These are phyloP conservation scores for Exephanes ischioxanthus DNA, from an alignment of 2,888 invertebrate species.

Conservation along the genomic window DNA sequence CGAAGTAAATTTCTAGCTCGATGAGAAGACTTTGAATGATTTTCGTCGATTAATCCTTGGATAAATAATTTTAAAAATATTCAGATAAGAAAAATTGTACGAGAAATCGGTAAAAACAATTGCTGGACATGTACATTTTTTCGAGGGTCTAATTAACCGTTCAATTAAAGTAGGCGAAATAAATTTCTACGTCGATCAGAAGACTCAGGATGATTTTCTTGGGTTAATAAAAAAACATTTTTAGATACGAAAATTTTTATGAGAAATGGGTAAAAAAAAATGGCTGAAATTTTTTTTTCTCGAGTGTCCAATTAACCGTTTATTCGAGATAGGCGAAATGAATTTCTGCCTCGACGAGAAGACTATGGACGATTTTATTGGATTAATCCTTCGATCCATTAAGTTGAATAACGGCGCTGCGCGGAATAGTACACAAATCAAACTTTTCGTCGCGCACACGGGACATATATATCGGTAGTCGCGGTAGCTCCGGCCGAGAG, in stretches of 20 bases:
- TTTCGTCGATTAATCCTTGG: not conserved
- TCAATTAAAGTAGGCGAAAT: too few relatives aligned
- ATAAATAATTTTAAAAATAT: not conserved
- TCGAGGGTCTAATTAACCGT: too few relatives aligned
- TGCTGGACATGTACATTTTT: not conserved
- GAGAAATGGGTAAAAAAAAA: not conserved
- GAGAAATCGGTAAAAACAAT: not conserved
- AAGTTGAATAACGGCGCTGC: slow-evolving; percentile 35
- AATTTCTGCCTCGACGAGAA: not conserved
- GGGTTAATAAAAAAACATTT: not conserved
- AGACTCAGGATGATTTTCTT: too few relatives aligned
- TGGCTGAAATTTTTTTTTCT: not conserved
- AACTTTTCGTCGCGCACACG: slow-evolving; percentile 54
- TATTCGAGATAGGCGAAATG: not conserved
- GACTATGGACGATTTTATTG: not conserved
- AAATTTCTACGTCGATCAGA: too few relatives aligned
- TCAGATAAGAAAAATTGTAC: not conserved
- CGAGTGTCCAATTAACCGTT: not conserved
- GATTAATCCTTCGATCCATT: not conserved
- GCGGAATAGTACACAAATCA: slow-evolving; percentile 60
- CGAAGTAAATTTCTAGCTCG: too few relatives aligned
- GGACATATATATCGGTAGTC: slow-evolving; percentile 21
- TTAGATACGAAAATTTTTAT: not conserved
- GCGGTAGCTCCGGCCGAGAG: slow-evolving; percentile 31
- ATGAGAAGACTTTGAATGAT: not conserved